Percentiles rank a stretch among this genome's conserved stretches.
Evolutionary conservation across 2,113 vertebrate genomes (phyloP).

Genomic region (Bufo bufo): DNA sequence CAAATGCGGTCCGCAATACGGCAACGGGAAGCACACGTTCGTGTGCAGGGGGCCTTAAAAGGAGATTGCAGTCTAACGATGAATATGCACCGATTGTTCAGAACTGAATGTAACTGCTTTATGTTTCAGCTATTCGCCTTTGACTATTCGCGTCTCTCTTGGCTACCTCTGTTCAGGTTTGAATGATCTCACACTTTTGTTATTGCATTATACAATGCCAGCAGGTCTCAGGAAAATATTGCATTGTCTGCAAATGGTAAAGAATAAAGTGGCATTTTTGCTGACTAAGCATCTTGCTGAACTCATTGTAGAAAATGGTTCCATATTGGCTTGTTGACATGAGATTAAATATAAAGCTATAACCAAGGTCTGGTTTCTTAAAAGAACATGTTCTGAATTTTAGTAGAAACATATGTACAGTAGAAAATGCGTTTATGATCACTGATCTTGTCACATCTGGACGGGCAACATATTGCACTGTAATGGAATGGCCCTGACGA

Average conservation of each 20-base stretch:
- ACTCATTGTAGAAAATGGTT: neutral
- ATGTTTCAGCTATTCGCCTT: no score
- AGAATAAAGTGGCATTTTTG: constrained; percentile 28
- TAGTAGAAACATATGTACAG: constrained; percentile 8
- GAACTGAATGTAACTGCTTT: neutral
- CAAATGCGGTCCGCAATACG: no score
- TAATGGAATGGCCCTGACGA: neutral
- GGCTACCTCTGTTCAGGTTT: constrained; percentile 11
- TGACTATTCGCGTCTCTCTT: neutral
- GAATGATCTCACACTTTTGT: constrained; percentile 10
- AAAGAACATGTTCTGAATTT: neutral
- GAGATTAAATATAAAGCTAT: constrained; percentile 14
- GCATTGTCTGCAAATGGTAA: constrained; percentile 42
- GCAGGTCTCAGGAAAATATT: constrained; percentile 1
- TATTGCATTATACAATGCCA: constrained; percentile 21
- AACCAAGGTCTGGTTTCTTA: neutral
- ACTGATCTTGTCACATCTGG: neutral
- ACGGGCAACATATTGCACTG: neutral
- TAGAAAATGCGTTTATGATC: neutral
- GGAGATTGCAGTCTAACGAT: neutral
- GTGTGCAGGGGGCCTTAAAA: neutral
- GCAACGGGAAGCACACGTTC: no score
- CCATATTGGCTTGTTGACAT: constrained; percentile 6
- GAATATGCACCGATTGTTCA: neutral
- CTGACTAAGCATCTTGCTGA: constrained; percentile 6